Evolutionary conservation across 2,888 invertebrate genomes (phyloP).

Genomic region (Ochropleura leucogaster): DNA sequence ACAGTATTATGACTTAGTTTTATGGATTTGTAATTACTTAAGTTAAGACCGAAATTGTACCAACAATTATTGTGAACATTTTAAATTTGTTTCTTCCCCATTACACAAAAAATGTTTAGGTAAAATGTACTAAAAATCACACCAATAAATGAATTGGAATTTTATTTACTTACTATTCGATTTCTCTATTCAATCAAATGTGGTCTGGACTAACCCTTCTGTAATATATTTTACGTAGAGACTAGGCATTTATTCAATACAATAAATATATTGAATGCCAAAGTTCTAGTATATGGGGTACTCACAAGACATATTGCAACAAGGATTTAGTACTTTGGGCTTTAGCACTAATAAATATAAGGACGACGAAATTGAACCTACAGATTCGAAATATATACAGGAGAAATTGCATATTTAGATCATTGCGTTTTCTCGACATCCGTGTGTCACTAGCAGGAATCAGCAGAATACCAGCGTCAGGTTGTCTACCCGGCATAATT

Average conservation of each 20-base stretch:
- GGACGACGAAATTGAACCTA: not conserved
- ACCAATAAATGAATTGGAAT: no score
- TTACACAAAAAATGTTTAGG: no score
- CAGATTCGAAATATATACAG: not conserved
- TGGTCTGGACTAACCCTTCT: slow-evolving; percentile 6
- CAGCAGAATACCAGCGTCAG: no score
- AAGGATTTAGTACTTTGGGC: slow-evolving; percentile 50
- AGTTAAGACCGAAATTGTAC: no score
- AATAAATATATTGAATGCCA: slow-evolving; percentile 44
- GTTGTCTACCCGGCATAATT: no score
- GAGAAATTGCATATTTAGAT: not conserved
- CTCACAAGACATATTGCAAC: slow-evolving; percentile 58
- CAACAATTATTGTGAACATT: no score
- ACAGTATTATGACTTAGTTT: no score
- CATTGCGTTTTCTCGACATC: no score
- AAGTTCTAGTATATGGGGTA: slow-evolving; percentile 24
- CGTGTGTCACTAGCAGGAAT: no score
- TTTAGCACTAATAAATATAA: slow-evolving; percentile 36
- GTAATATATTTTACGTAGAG: not conserved
- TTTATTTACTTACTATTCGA: not conserved
- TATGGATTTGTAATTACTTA: no score
- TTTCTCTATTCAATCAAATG: not conserved
- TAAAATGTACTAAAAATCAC: no score
- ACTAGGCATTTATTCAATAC: slow-evolving; percentile 22
- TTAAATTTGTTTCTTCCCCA: no score